These are phyloP conservation scores for Gavialis gangeticus DNA, from an alignment of 2,113 vertebrate species.

Conservation along the genomic window DNA sequence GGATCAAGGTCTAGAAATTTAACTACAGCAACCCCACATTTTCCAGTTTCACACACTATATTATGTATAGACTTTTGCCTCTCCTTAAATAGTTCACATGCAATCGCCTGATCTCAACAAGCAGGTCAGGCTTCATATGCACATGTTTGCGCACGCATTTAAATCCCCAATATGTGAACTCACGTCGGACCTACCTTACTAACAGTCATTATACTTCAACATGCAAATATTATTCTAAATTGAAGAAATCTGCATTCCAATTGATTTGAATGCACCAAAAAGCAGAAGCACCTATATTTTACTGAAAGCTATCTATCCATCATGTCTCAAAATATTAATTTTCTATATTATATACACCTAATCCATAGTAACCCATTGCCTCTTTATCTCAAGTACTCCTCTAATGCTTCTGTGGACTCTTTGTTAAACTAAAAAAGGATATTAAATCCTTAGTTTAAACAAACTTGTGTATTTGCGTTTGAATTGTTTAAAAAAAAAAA, in stretches of 20 bases:
- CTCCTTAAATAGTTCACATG: neutral
- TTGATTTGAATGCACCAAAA: neutral
- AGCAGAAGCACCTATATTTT: neutral
- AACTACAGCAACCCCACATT: rapidly evolving
- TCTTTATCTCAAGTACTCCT: constrained; percentile 10
- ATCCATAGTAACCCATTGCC: neutral
- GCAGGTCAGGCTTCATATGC: neutral
- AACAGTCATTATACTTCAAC: rapidly evolving
- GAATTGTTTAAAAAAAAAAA: constrained; percentile 39
- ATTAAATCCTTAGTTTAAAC: constrained; percentile 29
- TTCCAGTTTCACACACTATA: rapidly evolving
- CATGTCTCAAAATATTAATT: neutral
- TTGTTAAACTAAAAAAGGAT: constrained; percentile 46
- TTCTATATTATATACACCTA: neutral
- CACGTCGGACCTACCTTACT: rapidly evolving
- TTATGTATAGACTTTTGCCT: neutral
- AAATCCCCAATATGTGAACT: neutral
- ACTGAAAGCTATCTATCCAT: neutral
- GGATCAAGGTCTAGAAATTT: rapidly evolving
- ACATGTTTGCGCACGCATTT: neutral
- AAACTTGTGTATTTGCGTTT: constrained; percentile 34
- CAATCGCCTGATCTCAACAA: neutral
- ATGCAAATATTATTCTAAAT: rapidly evolving
- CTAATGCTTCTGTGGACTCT: constrained; percentile 4
- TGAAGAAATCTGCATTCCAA: rapidly evolving